phyloP scores from a whole-genome alignment of 2,113 vertebrate species.

The Trogon surrucura region DNA sequence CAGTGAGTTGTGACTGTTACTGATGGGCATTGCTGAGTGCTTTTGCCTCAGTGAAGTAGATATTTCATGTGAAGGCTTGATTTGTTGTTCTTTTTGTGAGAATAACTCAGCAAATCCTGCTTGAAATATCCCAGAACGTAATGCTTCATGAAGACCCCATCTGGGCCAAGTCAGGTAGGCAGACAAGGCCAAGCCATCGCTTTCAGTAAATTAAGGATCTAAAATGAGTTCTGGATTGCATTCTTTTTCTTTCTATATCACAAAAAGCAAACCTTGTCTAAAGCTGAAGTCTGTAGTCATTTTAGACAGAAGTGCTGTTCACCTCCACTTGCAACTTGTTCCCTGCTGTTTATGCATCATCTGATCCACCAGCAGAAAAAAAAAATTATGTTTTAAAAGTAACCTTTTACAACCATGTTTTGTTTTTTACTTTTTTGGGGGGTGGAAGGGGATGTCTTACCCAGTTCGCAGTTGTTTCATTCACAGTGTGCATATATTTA shows the following conservation, averaged over 20 bases:
- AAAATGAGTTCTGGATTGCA: not conserved
- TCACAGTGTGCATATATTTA: not conserved
- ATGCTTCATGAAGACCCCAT: not conserved
- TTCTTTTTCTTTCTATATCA: not conserved
- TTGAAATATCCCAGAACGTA: not conserved
- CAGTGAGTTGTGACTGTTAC: not conserved
- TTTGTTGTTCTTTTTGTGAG: not conserved
- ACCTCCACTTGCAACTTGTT: not conserved
- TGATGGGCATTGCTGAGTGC: not conserved
- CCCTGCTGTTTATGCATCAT: not conserved
- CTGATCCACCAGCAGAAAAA: not conserved
- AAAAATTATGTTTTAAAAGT: not conserved
- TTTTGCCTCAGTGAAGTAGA: not conserved
- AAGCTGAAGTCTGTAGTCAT: not conserved
- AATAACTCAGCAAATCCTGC: not conserved
- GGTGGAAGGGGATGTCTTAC: not conserved
- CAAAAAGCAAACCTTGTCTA: not conserved
- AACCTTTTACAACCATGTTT: not conserved
- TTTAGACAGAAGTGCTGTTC: not conserved
- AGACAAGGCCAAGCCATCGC: not conserved
- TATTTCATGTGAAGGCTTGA: not conserved
- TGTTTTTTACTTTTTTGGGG: not conserved
- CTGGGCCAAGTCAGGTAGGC: not conserved
- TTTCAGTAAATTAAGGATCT: not conserved
- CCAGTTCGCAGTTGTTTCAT: not conserved